Evolutionary conservation across 1,140 invertebrate species (phyloP).

Genomic region (Mesaphorura yosii): DNA sequence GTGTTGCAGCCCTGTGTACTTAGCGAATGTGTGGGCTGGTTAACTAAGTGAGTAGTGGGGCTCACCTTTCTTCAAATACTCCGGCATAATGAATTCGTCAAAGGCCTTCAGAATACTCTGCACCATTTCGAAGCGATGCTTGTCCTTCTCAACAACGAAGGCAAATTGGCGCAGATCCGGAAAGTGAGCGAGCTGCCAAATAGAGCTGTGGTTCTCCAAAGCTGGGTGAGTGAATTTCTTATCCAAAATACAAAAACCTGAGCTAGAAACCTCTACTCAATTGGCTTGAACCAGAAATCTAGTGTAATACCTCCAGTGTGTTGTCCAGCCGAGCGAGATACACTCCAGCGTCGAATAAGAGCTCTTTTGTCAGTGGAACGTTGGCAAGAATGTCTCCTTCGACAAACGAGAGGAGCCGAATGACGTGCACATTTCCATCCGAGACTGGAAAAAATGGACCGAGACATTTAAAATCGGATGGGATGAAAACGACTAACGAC

Average conservation of each 20-base stretch:
- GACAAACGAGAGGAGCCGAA: conserved; percentile 59
- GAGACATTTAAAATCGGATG: not conserved
- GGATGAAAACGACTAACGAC: no score
- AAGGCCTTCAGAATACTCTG: conserved; percentile 55
- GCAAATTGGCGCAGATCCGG: conserved; percentile 57
- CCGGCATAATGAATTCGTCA: conserved; percentile 51
- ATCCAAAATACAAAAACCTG: conserved; percentile 1
- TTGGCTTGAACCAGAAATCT: not conserved
- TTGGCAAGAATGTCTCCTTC: conserved; percentile 55
- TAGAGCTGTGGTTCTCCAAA: conserved; percentile 47
- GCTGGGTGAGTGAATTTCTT: conserved; percentile 58
- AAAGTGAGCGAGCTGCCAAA: conserved; percentile 60
- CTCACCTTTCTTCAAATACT: no score
- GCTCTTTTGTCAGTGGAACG: conserved; percentile 43
- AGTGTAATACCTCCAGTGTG: conserved; percentile 36
- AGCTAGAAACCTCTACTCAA: not conserved
- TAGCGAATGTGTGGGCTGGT: no score
- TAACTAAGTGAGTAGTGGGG: no score
- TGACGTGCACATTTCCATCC: conserved; percentile 42
- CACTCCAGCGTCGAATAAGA: conserved; percentile 57
- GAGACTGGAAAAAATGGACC: no score
- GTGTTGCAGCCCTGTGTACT: conserved; percentile 35
- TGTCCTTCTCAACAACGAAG: conserved; percentile 50
- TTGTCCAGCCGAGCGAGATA: conserved; percentile 55
- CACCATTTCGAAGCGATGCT: conserved; percentile 44